Evolutionary conservation across 2,888 invertebrate species (phyloP), one percentile per base, ranked within the genome.

Genomic region (Mythimna lalbum): DNA sequence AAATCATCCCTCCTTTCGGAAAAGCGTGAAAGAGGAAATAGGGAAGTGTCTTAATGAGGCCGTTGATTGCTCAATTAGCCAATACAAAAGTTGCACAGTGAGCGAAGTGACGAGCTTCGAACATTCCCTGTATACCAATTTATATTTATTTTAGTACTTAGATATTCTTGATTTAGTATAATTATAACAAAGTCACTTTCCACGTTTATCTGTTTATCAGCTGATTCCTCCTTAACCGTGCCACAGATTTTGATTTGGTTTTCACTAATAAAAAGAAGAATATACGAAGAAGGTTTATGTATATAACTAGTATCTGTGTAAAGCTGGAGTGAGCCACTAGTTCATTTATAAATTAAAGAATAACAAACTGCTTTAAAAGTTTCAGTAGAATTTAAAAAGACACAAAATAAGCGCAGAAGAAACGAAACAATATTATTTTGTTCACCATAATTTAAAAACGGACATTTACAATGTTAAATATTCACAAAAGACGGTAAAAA

Each of bases 51-150:
- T 70, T 81, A 79, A 79, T 79, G 70, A 82, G 61, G 39, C 50
- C 33, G 52, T 72, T 81, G 70, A 81, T 84, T 82, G 60, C 52
- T 70, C 63, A 75, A 80, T 77, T 82, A 75, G 52, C 50, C 31
- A 53, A 61, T 56, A 68, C 66, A 76, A 52, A 72, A 72, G 69
- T 69, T 61, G 31, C 21, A 67, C 43, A 61, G 52, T n/a, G 36
- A 17, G 33, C 39, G 14, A 62, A 70, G 5, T 63, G 27, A 53
- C 10, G 59, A 61, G 23, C 4, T 19, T 19, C 47, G 17, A 36
- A 33, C 36, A 31, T 5, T 36, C 19, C 19, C n/a, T 39, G 31
- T 21, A 27, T 10, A 4, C 6, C 3, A 61, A 21, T 60, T 47
- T 27, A 27, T 39, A 39, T 49, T 71, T 14, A 52, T 52, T n/a